Evolutionary conservation across 2,113 vertebrate species (phyloP).

Genomic region (Nanorana parkeri): DNA sequence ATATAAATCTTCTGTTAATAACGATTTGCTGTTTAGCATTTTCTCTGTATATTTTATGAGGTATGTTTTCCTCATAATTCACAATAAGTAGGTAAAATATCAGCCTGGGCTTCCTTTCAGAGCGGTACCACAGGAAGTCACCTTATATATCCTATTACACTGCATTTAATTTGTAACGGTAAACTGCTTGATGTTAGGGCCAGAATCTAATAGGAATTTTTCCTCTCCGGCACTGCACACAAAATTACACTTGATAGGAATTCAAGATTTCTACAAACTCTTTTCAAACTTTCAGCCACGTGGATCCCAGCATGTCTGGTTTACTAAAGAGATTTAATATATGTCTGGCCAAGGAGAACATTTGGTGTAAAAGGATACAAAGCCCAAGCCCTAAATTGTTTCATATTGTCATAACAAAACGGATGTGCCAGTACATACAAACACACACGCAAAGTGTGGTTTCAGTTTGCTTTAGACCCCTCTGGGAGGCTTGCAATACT

Average conservation of each 20-base stretch:
- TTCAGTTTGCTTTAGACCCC: conserved; percentile 32
- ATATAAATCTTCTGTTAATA: neutral
- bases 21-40: conserved; percentile 23
- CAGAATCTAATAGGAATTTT: conserved; percentile 57
- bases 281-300: conserved; percentile 53
- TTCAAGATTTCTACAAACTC: conserved; percentile 55
- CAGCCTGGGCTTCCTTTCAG: conserved; percentile 28
- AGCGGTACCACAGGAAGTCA: conserved; percentile 54
- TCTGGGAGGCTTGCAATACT: conserved; percentile 10
- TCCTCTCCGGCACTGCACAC: conserved; percentile 51
- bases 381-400: conserved; percentile 51
- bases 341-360: conserved; percentile 52
- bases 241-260: conserved; percentile 57
- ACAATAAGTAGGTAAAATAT: conserved; percentile 39
- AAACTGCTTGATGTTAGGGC: conserved; percentile 55
- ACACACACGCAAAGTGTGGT: conserved; percentile 31
- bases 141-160: conserved; percentile 54
- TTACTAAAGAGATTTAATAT: conserved; percentile 52
- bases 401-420: conserved; percentile 53
- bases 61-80: conserved; percentile 44
- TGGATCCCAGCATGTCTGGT: conserved; percentile 55
- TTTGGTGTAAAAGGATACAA: conserved; percentile 53
- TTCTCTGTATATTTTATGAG: neutral
- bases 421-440: conserved; percentile 48
- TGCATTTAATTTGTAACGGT: conserved; percentile 54